Conservation (phyloP, 2,113 vertebrate genomes). For the Myotis lucifugus region DNA sequence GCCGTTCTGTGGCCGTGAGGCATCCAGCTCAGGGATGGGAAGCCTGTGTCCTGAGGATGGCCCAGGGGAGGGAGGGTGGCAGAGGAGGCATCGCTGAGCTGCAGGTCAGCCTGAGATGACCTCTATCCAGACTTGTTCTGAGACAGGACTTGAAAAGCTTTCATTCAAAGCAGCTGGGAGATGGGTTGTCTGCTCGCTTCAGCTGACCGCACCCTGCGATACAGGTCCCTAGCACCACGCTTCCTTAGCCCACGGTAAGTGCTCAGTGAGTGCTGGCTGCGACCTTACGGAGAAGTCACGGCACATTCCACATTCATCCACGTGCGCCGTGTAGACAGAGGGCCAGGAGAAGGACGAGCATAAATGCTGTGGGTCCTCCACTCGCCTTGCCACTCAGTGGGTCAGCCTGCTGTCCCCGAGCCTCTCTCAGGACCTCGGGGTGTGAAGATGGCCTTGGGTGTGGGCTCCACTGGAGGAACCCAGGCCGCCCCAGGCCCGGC, state of each 20-base stretch:
- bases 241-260: neutral
- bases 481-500: neutral
- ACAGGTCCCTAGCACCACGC: neutral
- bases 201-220: neutral
- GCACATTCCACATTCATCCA: neutral
- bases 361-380: too few relatives aligned
- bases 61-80: too few relatives aligned
- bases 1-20: neutral
- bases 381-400: accelerated
- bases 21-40: neutral
- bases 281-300: neutral
- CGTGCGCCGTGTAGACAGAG: neutral
- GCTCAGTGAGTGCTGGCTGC: neutral
- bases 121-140: neutral
- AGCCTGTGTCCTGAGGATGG: neutral
- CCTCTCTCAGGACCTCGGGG: neutral
- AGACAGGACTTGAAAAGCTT: neutral
- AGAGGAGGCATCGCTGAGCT: neutral
- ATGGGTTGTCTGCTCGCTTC: neutral
- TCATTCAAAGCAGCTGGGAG: neutral
- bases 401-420: neutral
- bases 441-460: neutral
- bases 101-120: neutral
- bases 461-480: neutral
- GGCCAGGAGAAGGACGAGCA: neutral